Evolutionary conservation across 2,797 vertebrate genomes (phyloP).

Genomic region (Poeciliopsis infans): DNA sequence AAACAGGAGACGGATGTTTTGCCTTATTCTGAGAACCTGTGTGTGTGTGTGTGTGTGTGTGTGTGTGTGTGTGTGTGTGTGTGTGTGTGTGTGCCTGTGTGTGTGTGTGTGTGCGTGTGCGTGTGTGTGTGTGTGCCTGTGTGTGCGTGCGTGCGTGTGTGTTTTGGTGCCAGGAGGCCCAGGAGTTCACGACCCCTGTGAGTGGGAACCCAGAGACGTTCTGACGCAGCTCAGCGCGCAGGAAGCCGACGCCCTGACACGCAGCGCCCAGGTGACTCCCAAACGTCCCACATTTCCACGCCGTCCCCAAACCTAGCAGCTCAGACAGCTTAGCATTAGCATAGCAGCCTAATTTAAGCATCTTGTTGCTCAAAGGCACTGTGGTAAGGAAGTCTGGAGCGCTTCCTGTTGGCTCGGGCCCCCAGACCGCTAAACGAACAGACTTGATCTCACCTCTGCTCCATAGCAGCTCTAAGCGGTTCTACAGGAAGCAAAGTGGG

Average conservation of each 20-base stretch:
- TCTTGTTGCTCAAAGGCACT: constrained; percentile 8
- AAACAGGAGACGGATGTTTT: no score
- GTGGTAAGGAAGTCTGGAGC: background rate
- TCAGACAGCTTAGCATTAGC: background rate
- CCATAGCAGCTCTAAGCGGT: background rate
- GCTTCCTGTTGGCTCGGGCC: background rate
- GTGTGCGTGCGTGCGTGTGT: background rate
- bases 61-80: background rate
- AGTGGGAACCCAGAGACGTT: constrained; percentile 88
- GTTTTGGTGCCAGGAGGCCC: constrained; percentile 82
- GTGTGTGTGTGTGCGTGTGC: background rate
- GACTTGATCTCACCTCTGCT: background rate
- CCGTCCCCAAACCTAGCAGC: background rate
- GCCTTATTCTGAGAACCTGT: background rate
- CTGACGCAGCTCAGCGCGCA: constrained; percentile 85
- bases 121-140: background rate
- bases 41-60: background rate
- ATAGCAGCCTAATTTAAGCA: background rate
- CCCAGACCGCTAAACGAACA: constrained; percentile 19
- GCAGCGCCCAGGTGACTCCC: constrained; percentile 88
- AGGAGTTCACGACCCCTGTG: constrained; percentile 91
- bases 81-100: background rate
- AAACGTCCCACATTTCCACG: background rate
- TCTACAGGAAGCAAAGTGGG: background rate
- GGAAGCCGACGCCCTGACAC: constrained; percentile 89